Conservation (phyloP, 2,113 vertebrate species). For the Ploceus nigricollis region DNA sequence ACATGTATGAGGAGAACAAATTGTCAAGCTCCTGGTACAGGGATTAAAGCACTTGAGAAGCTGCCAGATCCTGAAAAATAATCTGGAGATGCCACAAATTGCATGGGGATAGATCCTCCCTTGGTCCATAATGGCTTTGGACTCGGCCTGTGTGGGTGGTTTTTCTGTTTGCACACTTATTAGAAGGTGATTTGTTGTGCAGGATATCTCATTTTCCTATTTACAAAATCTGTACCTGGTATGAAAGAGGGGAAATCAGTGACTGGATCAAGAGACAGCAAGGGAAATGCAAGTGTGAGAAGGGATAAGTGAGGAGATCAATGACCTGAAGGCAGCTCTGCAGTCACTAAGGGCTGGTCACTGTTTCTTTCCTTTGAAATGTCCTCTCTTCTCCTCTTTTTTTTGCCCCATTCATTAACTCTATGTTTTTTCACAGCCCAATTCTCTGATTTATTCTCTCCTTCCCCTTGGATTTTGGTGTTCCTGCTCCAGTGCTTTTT, state of each 20-base stretch:
- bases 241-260: neutral
- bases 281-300: neutral
- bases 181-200: neutral
- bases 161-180: neutral
- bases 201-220: neutral
- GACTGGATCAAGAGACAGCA: neutral
- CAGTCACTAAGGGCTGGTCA: neutral
- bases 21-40: neutral
- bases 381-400: neutral
- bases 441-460: neutral
- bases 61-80: neutral
- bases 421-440: neutral
- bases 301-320: neutral
- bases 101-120: neutral
- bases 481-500: neutral
- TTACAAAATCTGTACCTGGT: neutral
- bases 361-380: neutral
- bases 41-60: neutral
- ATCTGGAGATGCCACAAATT: neutral
- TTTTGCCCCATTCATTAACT: neutral
- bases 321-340: neutral
- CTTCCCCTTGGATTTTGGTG: neutral
- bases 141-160: neutral
- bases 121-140: neutral
- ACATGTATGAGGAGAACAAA: accelerated